These are phyloP conservation scores for Dendrocopos noguchii DNA, from an alignment of 2,113 vertebrate genomes.

Conservation along the genomic window DNA sequence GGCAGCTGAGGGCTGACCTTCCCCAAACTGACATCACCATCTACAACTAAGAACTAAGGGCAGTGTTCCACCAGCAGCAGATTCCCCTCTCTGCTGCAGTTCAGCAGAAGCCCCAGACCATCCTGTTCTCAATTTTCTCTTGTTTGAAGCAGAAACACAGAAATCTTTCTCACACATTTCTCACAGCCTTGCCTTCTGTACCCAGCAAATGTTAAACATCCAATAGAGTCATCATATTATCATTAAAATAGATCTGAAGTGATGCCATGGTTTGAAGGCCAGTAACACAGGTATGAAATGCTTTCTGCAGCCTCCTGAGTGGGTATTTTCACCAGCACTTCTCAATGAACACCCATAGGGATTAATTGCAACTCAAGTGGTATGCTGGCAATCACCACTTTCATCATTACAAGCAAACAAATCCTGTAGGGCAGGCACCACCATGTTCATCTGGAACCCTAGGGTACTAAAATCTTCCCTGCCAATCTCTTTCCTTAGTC, in stretches of 20 bases:
- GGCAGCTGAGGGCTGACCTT: constrained; percentile 53
- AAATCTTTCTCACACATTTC: not conserved
- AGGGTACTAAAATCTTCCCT: not conserved
- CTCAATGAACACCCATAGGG: not conserved
- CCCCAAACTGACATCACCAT: constrained; percentile 47
- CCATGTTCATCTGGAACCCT: not conserved
- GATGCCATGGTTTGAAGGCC: not conserved
- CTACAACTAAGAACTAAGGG: constrained; percentile 32
- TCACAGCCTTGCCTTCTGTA: not conserved
- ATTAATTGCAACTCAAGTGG: not conserved
- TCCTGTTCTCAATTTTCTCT: constrained; percentile 22
- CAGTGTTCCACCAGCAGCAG: constrained; percentile 39
- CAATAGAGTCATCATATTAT: not conserved
- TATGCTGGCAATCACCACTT: not conserved
- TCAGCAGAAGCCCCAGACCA: constrained; percentile 35
- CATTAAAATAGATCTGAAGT: not conserved
- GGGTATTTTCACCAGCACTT: not conserved
- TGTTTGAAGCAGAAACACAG: constrained; percentile 8
- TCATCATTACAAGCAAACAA: not conserved
- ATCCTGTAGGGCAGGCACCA: not conserved
- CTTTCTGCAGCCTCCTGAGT: not conserved
- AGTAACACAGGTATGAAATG: not conserved
- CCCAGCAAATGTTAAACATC: not conserved
- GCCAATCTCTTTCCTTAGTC: not conserved
- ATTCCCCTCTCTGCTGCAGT: constrained; percentile 11